Evolutionary conservation across 2,113 vertebrate species (phyloP).

Genomic region (Jaculus jaculus): DNA sequence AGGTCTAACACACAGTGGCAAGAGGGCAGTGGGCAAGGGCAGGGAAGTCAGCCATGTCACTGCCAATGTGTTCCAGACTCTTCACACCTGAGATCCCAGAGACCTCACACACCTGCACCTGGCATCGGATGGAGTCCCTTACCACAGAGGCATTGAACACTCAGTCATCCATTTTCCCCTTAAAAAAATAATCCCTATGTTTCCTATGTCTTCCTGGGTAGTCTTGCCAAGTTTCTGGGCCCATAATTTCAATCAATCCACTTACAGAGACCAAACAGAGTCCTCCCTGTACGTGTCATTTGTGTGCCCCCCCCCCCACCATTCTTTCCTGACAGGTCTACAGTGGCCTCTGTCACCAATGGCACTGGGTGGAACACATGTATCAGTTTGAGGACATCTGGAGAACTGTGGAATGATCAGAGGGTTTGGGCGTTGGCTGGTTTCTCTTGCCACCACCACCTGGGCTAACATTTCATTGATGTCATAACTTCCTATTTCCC

Average conservation of each 20-base stretch:
- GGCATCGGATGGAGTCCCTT: background rate
- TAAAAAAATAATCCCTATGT: background rate
- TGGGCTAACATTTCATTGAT: background rate
- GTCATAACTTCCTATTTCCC: background rate
- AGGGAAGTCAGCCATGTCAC: background rate
- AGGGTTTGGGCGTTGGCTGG: background rate
- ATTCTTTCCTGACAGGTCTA: background rate
- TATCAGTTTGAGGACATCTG: background rate
- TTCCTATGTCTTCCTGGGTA: background rate
- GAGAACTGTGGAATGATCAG: background rate
- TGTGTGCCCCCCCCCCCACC: background rate
- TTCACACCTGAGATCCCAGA: background rate
- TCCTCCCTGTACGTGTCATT: background rate
- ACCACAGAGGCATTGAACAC: background rate
- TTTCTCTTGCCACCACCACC: background rate
- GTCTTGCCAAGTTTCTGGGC: background rate
- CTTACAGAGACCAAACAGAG: background rate
- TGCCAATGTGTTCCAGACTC: background rate
- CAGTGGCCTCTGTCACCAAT: background rate
- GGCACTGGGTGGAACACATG: fast-evolving
- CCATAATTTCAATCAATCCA: background rate
- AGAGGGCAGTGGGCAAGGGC: background rate
- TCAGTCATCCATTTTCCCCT: background rate
- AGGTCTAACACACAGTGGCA: background rate
- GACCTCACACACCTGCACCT: fast-evolving